Percentiles rank a stretch among this genome's conserved stretches.
These are phyloP conservation scores for Thalassarche chlororhynchos DNA, from an alignment of 2,113 vertebrate genomes.

Conservation along the genomic window DNA sequence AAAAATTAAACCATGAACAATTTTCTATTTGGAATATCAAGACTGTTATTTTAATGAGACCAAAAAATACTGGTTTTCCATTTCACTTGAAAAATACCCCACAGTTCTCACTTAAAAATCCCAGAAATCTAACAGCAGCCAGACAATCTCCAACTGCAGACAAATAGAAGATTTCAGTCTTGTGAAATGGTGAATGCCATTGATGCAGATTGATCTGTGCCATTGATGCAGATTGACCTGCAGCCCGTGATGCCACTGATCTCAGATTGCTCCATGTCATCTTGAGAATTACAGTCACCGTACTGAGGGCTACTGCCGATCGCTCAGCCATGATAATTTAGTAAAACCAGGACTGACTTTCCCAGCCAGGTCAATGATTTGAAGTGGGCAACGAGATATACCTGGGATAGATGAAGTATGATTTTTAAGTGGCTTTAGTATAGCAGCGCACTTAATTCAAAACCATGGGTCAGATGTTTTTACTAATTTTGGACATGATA, in stretches of 20 bases:
- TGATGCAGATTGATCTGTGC: too few relatives aligned
- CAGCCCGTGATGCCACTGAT: background rate
- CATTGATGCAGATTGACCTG: too few relatives aligned
- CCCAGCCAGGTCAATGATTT: background rate
- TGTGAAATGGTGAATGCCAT: background rate
- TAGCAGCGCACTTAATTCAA: background rate
- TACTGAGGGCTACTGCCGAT: background rate
- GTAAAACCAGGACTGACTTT: background rate
- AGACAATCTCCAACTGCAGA: background rate
- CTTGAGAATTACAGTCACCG: rapidly evolving
- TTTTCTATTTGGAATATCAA: background rate
- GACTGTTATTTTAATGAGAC: background rate
- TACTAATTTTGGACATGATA: background rate
- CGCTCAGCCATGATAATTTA: rapidly evolving
- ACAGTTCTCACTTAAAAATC: background rate
- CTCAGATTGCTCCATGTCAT: background rate
- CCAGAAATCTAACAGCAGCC: background rate
- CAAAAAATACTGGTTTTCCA: background rate
- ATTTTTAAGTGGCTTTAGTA: background rate
- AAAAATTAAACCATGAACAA: background rate
- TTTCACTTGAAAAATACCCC: background rate
- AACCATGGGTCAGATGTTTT: background rate
- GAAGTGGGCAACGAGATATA: background rate
- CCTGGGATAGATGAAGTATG: background rate
- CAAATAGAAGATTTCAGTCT: background rate